Base-by-base conservation (phyloP, 1,140 invertebrate species). In the Lamellibrachia luymesi region DNA sequence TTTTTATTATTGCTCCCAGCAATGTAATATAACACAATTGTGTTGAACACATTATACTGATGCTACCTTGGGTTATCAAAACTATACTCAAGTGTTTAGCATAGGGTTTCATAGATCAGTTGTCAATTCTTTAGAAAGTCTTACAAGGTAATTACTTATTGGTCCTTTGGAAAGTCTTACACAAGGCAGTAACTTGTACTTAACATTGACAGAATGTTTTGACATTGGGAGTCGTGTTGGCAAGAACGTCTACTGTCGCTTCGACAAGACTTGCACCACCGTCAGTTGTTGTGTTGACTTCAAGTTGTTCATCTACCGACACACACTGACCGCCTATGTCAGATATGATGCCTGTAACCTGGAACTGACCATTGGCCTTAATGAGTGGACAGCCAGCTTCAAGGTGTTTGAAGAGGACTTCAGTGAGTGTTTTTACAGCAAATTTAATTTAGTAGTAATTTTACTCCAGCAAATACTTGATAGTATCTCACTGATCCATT, bases 301-400 rank as follows among this genome's bases (percentile, higher is more conserved):
- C 8, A 51, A 91, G 91, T 91, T 91, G 49, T 91, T 91, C 51
- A 91, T 91, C 91, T 91, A 91, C 25, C 49, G 91, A n/a, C 91
- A 91, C 22, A 25, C 91, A n/a, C 51, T 91, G 91, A 51, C 51
- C 17, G 91, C 91, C 13, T 10, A 8, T n/a, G 51, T 91, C 49
- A 50, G 49, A 50, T 91, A 91, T 91, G 91, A 91, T 1, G 49
- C 91, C 13, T 91, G 91, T 91, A 25, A 50, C 22, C 5, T 91
- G 7, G 7, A 50, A 50, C 91, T 91, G 49, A 91, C 25, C 51
- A 50, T 91, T 50, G 49, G 49, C 7, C 13, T 91, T 17, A 51
- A 51, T 50, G 49, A 91, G 51, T 91, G 91, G 91, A 91, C 91
- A 91, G 91, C 91, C 13, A 8, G 7, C 27, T 50, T 91, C 13